These are phyloP conservation scores for Gracilinanus agilis DNA, from an alignment of 2,113 vertebrate genomes.

Conservation along the genomic window DNA sequence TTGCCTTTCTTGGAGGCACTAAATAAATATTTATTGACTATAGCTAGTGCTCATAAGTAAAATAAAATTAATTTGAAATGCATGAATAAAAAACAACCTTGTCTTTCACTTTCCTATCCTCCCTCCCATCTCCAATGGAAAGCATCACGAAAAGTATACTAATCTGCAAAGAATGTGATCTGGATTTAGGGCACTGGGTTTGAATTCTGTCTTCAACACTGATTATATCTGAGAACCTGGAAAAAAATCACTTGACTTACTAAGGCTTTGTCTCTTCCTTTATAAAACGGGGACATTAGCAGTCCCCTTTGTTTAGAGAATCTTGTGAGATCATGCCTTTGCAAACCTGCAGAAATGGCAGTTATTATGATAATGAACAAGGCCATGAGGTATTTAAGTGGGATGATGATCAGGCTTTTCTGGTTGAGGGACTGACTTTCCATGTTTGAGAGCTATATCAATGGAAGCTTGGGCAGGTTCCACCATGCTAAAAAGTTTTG, in stretches of 20 bases:
- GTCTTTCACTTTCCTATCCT: not conserved
- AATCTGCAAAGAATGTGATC: not conserved
- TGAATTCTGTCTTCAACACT: not conserved
- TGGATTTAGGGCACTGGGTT: not conserved
- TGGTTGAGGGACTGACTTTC: not conserved
- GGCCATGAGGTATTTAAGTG: not conserved
- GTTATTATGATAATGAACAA: not conserved
- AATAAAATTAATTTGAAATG: not conserved
- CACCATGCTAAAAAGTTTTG: not conserved
- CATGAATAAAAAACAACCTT: not conserved
- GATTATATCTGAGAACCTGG: not conserved
- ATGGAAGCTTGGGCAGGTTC: not conserved
- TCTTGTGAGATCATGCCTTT: too few relatives aligned
- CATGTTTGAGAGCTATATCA: not conserved
- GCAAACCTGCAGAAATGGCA: not conserved
- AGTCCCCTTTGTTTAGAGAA: not conserved
- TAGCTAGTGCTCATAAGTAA: not conserved
- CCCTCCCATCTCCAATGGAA: not conserved
- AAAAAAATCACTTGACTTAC: not conserved
- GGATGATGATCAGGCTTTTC: too few relatives aligned
- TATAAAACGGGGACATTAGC: not conserved
- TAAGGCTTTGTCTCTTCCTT: not conserved
- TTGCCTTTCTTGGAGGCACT: not conserved
- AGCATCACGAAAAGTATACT: not conserved
- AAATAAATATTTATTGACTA: not conserved